phyloP scores from a whole-genome alignment of 2,797 vertebrate genomes.

The Gallinago nigripennis region DNA sequence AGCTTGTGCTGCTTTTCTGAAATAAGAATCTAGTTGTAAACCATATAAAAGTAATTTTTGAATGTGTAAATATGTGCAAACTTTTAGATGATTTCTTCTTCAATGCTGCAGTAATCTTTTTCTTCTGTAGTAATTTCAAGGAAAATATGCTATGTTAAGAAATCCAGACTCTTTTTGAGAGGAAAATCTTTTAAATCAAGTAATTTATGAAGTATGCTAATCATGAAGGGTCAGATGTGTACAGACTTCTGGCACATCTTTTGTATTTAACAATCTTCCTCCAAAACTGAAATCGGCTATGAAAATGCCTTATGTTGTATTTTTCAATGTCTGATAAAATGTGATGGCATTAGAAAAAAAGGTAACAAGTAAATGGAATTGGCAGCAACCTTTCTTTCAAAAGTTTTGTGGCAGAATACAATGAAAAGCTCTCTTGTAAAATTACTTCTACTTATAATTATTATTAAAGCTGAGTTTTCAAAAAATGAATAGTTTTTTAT shows the following conservation, averaged over 20 bases:
- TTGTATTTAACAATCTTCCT: slow-evolving; percentile 40
- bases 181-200: slow-evolving; percentile 19
- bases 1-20: slow-evolving; percentile 26
- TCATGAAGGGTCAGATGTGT: not conserved
- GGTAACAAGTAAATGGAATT: not conserved
- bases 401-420: not conserved
- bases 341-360: not conserved
- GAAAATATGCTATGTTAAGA: slow-evolving; percentile 22
- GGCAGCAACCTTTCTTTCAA: not conserved
- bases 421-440: not conserved
- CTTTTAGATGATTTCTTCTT: slow-evolving; percentile 54
- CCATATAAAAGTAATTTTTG: slow-evolving; percentile 35
- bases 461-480: not conserved
- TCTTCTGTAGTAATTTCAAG: slow-evolving; percentile 42
- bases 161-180: not conserved
- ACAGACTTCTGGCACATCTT: not conserved
- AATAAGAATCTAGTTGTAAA: slow-evolving; percentile 39
- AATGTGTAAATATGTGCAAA: slow-evolving; percentile 70
- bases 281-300: not conserved
- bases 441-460: not conserved
- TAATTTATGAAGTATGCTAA: slow-evolving; percentile 4
- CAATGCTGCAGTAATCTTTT: slow-evolving; percentile 56
- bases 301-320: slow-evolving; percentile 36
- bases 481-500: not conserved
- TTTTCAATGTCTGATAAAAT: slow-evolving; percentile 8